Base-by-base conservation (phyloP, 2,797 vertebrate species). In the Chloroceryle inda region DNA sequence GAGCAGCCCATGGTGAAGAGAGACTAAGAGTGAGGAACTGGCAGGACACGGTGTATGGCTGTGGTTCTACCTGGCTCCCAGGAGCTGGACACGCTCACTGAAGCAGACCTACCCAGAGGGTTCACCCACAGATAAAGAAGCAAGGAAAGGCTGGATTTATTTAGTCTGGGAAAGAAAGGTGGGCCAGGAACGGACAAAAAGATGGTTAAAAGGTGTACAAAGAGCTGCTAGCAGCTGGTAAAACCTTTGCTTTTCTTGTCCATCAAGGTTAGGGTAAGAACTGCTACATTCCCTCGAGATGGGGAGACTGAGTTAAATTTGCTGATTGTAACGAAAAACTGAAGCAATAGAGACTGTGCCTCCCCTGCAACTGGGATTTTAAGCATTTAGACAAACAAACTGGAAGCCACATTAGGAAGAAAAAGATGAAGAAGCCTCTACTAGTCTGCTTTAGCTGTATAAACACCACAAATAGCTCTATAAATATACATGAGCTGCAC, bases 1-100 rank as follows among this genome's bases (percentile, higher is more conserved):
- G 59, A 81, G 44, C 61, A 73, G 45, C 14, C n/a, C 16, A 10
- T 4, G 53, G 56, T 9, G 20, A 45, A 55, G 24, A 11, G 74
- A 61, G 40, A 16, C 4, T 40, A 33, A 23, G 52, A 38, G 58
- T 9, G 40, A 68, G 66, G 44, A 72, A n/a, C 11, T n/a, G 50
- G 11, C 8, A 80, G 52, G 50, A 45, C 27, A 10, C 5, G 5
- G 33, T 1, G 5, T 3, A 18, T 2, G 6, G 74, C 24, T 13
- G 16, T 6, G 13, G 42, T 20, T 84, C 56, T 18, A 50, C 40
- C 44, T 40, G 66, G n/a, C 26, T 85, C 16, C 59, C 27, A 9
- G 0, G 1, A 62, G 33, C 63, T 82, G 47, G 31, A 56, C 21
- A 29, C 6, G 55, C 55, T 56, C 18, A 5, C 50, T 27, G 50